Evolutionary conservation across 2,888 invertebrate genomes (phyloP), one percentile per base, ranked within the genome.

Genomic region (Clunio marinus): DNA sequence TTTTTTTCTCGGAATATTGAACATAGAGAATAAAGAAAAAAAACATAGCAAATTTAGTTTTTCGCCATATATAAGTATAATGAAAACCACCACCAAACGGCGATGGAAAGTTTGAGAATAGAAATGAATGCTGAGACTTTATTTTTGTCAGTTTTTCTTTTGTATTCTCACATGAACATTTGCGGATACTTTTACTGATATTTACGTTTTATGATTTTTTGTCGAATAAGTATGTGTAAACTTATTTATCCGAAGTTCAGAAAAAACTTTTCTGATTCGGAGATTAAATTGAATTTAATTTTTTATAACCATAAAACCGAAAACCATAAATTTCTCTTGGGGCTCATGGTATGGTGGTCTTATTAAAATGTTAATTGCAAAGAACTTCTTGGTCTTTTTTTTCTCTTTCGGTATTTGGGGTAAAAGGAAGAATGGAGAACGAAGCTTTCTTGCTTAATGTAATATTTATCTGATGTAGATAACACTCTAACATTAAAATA

Each of bases 341-440:
- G 63, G 58, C 22, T 32, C 35, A 62, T 22, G 27, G n/a, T n/a
- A 25, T 27, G 27, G 27, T 27, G 4, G 15, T 62, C 41, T 62
- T 62, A 62, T 62, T 37, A 41, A 41, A 62, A 62, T 62, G 62
- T 62, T 62, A 62, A 62, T 62, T 62, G 41, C 62, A 35, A 27
- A 20, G 24, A 22, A 51, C 2, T 7, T 45, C 45, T 15, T 45
- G n/a, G 45, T 7, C 13, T 4, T 7, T 4, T 7, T 5, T 45
- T 13, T 4, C 15, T 17, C 7, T 22, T 17, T 17, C 20, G 13
- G 3, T 15, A 13, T 55, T 32, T 7, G 17, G 17, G 59, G 35
- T 17, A 24, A 57, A 15, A 7, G 7, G 45, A 45, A 10, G 24
- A 55, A 41, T 41, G 13, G n/a, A n/a, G n/a, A n/a, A n/a, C n/a